Evolutionary conservation across 2,888 invertebrate species (phyloP).

Genomic region (Tillus elongatus): DNA sequence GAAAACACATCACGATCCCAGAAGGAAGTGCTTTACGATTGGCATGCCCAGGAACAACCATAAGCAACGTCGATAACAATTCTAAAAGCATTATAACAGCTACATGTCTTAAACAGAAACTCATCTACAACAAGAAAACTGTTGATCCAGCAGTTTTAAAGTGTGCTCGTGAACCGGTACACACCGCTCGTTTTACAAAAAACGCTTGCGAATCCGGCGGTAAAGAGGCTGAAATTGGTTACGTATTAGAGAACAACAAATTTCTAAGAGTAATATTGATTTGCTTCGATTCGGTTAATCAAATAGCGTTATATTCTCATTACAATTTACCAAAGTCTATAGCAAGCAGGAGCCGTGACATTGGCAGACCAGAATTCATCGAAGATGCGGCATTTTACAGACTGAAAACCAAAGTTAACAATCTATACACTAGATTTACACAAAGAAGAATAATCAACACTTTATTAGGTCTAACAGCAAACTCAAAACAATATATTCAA

Average conservation of each 20-base stretch:
- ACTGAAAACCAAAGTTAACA: conserved; percentile 22
- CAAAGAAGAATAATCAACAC: conserved; percentile 32
- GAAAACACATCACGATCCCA: too few relatives aligned
- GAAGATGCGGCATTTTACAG: conserved; percentile 45
- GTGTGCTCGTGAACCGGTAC: too few relatives aligned
- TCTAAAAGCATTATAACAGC: too few relatives aligned
- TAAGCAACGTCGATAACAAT: too few relatives aligned
- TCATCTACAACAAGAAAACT: too few relatives aligned
- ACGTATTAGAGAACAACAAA: conserved; percentile 37
- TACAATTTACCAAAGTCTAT: conserved; percentile 44
- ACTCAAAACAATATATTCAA: conserved; percentile 40
- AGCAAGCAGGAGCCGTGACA: conserved; percentile 43
- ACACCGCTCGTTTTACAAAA: too few relatives aligned
- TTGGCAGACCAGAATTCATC: conserved; percentile 43
- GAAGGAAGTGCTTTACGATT: too few relatives aligned
- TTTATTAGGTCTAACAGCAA: conserved; percentile 23
- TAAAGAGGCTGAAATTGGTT: conserved; percentile 46
- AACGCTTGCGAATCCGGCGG: conserved; percentile 42
- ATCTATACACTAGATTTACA: conserved; percentile 29
- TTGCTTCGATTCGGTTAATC: conserved; percentile 46
- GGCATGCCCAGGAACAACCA: too few relatives aligned
- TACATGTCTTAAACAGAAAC: too few relatives aligned
- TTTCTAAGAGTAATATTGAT: conserved; percentile 46
- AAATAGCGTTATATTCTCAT: conserved; percentile 48
- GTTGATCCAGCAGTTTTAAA: too few relatives aligned